These are phyloP conservation scores for Idaea aversata DNA, from an alignment of 2,888 invertebrate genomes.

Conservation along the genomic window DNA sequence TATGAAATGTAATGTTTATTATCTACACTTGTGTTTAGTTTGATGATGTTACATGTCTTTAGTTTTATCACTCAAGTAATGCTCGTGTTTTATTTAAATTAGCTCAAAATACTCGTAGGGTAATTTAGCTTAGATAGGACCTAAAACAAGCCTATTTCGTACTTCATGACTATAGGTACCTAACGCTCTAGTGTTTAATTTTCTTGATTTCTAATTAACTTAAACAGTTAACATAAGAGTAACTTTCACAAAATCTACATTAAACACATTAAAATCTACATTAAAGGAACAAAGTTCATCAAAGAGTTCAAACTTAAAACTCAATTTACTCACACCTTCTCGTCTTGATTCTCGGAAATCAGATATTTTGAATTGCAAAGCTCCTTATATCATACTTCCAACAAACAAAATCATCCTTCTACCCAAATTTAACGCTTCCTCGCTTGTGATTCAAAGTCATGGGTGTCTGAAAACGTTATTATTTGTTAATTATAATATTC, in stretches of 20 bases:
- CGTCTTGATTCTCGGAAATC: not conserved
- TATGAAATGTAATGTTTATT: slow-evolving; percentile 7
- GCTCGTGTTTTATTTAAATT: not conserved
- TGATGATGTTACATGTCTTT: not conserved
- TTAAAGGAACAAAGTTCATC: not conserved
- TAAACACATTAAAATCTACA: not conserved
- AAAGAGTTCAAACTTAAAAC: not conserved
- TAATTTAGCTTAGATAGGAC: not conserved
- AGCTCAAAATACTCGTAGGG: not conserved
- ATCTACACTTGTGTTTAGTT: not conserved
- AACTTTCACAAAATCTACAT: not conserved
- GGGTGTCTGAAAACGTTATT: slow-evolving; percentile 23
- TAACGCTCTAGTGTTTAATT: not conserved
- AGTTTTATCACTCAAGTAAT: not conserved
- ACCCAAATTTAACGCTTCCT: slow-evolving; percentile 21
- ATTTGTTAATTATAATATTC: slow-evolving; percentile 27
- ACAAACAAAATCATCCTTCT: not conserved
- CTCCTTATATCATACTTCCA: not conserved
- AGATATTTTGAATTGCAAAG: not conserved
- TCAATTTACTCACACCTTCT: not conserved
- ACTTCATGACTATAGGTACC: not conserved
- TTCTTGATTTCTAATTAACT: not conserved
- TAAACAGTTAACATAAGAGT: not conserved
- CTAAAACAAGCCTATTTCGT: not conserved
- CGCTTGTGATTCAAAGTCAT: slow-evolving; percentile 13